Conservation (phyloP, 2,113 vertebrate genomes). For the Cynopterus brachyotis region DNA sequence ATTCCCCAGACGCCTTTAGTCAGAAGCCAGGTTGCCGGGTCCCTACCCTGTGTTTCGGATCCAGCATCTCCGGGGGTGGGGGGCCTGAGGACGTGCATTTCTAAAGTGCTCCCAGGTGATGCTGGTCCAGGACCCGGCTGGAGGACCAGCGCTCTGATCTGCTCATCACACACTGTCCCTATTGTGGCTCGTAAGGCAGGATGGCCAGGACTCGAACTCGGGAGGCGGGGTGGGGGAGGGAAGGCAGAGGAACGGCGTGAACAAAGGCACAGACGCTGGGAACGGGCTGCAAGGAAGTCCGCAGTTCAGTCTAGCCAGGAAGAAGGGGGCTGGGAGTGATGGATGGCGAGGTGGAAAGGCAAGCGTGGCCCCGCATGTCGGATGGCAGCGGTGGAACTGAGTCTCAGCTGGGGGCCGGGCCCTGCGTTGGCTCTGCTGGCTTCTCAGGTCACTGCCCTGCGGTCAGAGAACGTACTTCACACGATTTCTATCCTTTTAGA, state of each 20-base stretch:
- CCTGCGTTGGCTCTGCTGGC: not conserved
- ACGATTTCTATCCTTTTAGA: not conserved
- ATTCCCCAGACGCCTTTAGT: not conserved
- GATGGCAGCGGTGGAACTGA: not conserved
- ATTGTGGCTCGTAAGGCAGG: not conserved
- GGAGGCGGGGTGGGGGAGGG: no score
- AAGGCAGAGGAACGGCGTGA: not conserved
- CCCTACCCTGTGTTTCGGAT: not conserved
- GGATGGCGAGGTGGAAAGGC: not conserved
- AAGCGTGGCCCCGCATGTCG: accelerated
- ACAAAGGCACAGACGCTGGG: not conserved
- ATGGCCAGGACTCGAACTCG: not conserved
- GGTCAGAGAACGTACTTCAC: not conserved
- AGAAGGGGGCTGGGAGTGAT: not conserved
- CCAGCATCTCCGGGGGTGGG: not conserved
- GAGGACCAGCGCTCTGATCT: not conserved
- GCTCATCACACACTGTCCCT: not conserved
- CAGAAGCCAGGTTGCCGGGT: not conserved
- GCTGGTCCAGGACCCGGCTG: not conserved
- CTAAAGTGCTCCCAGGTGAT: not conserved
- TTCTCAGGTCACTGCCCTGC: not conserved
- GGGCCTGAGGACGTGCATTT: not conserved
- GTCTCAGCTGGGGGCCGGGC: not conserved
- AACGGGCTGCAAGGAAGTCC: not conserved
- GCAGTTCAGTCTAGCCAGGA: not conserved